Conservation (phyloP, 1,140 invertebrate species). For the Phthorimaea operculella region DNA sequence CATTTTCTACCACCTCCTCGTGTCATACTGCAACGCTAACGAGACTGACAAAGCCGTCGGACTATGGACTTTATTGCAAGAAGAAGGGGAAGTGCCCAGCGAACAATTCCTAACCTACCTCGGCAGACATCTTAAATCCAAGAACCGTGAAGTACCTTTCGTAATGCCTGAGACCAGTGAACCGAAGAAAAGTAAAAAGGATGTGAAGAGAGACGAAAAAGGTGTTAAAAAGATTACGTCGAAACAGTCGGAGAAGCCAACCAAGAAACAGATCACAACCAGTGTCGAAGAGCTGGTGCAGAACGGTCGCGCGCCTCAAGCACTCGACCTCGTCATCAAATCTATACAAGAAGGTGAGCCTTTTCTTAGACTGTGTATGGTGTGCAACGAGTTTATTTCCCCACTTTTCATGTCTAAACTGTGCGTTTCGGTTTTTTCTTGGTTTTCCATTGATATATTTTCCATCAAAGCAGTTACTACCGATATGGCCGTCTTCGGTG, state of each 20-base stretch:
- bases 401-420: no score
- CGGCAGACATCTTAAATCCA: constrained; percentile 72
- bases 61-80: constrained; percentile 84
- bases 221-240: constrained; percentile 10
- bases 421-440: no score
- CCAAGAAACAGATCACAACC: constrained; percentile 25
- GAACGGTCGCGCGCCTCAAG: constrained; percentile 63
- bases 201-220: constrained; percentile 9
- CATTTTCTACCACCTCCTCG: constrained; percentile 78
- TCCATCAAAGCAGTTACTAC: no score
- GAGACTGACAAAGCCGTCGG: constrained; percentile 78
- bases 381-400: no score
- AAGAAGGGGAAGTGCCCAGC: constrained; percentile 78
- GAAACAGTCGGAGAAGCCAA: constrained; percentile 20
- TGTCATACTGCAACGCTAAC: constrained; percentile 75
- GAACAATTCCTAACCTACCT: constrained; percentile 75
- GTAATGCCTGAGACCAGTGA: constrained; percentile 61
- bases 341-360: constrained; percentile 22
- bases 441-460: no score
- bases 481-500: no score
- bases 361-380: no score
- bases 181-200: constrained; percentile 10
- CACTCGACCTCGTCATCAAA: constrained; percentile 62
- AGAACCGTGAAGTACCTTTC: constrained; percentile 77
- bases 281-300: constrained; percentile 45